Conservation (phyloP, 2,113 vertebrate species). For the Ceuthmochares aereus region DNA sequence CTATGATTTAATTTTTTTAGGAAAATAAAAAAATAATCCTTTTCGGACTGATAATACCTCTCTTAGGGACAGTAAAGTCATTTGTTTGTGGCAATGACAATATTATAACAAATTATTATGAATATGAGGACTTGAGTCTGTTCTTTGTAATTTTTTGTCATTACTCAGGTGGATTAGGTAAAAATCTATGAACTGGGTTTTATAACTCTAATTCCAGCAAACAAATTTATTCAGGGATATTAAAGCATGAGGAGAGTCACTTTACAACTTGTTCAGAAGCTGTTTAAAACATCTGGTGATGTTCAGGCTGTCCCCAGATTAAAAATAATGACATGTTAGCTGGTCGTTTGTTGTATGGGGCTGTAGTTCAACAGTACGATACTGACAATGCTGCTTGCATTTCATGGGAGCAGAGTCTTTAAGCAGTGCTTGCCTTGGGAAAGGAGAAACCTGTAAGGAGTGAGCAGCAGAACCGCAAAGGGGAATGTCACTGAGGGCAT, state of each 20-base stretch:
- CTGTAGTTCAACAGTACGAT: fast-evolving
- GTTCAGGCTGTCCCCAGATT: background rate
- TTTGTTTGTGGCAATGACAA: background rate
- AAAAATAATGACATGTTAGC: background rate
- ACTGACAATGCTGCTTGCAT: background rate
- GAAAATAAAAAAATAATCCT: background rate
- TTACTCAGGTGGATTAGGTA: background rate
- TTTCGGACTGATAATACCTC: background rate
- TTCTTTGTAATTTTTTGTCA: background rate
- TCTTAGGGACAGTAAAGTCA: background rate
- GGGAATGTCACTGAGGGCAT: background rate
- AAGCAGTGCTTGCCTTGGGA: background rate
- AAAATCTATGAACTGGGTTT: background rate
- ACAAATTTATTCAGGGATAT: background rate
- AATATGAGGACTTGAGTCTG: background rate
- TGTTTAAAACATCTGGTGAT: background rate
- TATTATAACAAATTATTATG: background rate
- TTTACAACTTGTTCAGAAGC: background rate
- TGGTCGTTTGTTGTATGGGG: background rate
- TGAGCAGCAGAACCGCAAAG: fast-evolving
- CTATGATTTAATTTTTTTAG: background rate
- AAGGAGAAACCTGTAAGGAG: background rate
- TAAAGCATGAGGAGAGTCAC: background rate
- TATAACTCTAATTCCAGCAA: background rate
- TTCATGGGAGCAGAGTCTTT: background rate